Percentiles rank a stretch among this genome's conserved stretches.
Conservation (phyloP, 2,797 vertebrate genomes). For the Myiotriccus ornatus region DNA sequence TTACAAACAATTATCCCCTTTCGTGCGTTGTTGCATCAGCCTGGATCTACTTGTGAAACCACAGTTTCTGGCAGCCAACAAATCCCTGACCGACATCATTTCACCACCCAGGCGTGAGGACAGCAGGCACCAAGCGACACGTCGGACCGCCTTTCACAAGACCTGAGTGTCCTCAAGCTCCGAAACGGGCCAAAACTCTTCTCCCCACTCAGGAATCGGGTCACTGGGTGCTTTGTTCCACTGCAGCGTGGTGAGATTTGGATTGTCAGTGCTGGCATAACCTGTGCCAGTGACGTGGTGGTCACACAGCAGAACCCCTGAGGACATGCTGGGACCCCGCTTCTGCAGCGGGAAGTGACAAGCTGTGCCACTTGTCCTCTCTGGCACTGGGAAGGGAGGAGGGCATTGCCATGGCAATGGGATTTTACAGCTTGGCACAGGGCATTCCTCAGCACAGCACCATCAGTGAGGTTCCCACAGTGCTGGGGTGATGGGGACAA, state of each 20-base stretch:
- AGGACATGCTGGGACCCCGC: neutral
- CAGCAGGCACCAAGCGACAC: neutral
- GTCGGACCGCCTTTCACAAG: neutral
- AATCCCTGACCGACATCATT: neutral
- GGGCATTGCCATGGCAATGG: neutral
- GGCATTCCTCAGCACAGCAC: neutral
- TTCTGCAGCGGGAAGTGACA: fast-evolving
- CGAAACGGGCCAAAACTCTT: neutral
- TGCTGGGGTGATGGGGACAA: fast-evolving
- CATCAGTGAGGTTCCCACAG: neutral
- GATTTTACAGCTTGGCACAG: neutral
- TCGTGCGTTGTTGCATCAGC: neutral
- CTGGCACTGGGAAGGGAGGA: neutral
- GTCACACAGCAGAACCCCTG: neutral
- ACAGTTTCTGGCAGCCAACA: neutral
- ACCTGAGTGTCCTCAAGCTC: neutral
- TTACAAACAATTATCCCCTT: neutral
- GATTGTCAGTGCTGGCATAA: neutral
- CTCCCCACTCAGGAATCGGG: neutral
- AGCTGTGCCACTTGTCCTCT: neutral
- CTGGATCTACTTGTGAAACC: neutral
- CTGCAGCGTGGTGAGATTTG: neutral
- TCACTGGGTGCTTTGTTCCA: neutral
- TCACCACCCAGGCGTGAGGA: neutral
- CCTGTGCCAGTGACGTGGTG: neutral